A percentile compares a stretch with the other conserved stretches of the same genome.
phyloP scores from a whole-genome alignment of 2,113 vertebrate genomes.

The Sprattus sprattus region DNA sequence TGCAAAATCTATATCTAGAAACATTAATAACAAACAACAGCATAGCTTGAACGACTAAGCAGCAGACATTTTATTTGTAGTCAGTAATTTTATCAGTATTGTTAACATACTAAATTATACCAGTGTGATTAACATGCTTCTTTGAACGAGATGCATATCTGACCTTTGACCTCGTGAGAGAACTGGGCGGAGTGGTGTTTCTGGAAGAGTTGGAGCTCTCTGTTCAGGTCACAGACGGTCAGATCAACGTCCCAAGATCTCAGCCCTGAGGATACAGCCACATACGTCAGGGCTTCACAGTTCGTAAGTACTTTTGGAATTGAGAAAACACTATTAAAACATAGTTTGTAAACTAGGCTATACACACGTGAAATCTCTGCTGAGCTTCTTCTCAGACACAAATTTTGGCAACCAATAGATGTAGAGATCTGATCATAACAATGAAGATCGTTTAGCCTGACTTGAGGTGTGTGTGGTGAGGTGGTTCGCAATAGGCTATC shows the following conservation, averaged over 20 bases:
- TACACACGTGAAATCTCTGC: no score
- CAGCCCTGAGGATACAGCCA: slow-evolving; percentile 71
- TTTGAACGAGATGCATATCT: slow-evolving; percentile 48
- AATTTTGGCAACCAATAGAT: no score
- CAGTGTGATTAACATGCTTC: not conserved
- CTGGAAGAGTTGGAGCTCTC: slow-evolving; percentile 87
- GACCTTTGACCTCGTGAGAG: slow-evolving; percentile 92
- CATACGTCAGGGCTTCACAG: not conserved
- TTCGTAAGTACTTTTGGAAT: not conserved
- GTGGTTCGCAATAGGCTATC: not conserved
- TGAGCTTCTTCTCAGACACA: no score
- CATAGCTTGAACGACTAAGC: not conserved
- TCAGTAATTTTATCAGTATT: not conserved
- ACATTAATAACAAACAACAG: not conserved
- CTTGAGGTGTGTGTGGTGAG: not conserved
- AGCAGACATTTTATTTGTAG: not conserved
- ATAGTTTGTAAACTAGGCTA: no score
- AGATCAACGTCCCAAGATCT: slow-evolving; percentile 83
- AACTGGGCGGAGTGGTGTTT: slow-evolving; percentile 89
- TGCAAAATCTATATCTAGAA: not conserved
- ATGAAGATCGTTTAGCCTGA: not conserved
- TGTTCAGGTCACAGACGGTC: slow-evolving; percentile 81
- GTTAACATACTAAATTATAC: not conserved
- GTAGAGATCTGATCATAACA: no score
- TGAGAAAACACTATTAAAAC: not conserved